These are phyloP conservation scores for Myripristis murdjan DNA, from an alignment of 2,797 vertebrate species.

Conservation along the genomic window DNA sequence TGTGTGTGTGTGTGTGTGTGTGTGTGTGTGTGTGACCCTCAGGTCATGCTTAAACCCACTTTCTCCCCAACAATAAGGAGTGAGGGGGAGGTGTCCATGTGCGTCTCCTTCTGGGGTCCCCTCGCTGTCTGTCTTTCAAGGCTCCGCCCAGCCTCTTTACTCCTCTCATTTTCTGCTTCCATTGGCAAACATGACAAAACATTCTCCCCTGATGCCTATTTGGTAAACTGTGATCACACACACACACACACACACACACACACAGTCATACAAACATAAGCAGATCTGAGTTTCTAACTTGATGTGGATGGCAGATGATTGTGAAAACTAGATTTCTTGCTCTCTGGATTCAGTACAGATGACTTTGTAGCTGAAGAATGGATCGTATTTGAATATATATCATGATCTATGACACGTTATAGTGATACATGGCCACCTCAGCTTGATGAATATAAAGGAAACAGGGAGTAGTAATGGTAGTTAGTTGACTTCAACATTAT, in stretches of 20 bases:
- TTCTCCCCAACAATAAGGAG: conserved; percentile 66
- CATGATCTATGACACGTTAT: too few relatives aligned
- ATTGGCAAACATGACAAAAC: conserved; percentile 18
- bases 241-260: background rate
- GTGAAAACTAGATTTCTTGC: too few relatives aligned
- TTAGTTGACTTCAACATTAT: too few relatives aligned
- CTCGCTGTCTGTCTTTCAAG: conserved; percentile 53
- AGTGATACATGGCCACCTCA: too few relatives aligned
- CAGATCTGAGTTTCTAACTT: too few relatives aligned
- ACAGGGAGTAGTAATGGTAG: too few relatives aligned
- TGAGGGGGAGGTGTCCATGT: conserved; percentile 57
- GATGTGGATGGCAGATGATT: too few relatives aligned
- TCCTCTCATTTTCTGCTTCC: conserved; percentile 12
- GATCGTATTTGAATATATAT: too few relatives aligned
- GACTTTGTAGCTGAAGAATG: too few relatives aligned
- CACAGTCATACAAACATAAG: background rate
- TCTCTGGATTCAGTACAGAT: too few relatives aligned
- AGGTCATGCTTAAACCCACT: conserved; percentile 78
- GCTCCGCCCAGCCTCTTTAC: conserved; percentile 39
- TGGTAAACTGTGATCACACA: background rate
- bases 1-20: conserved; percentile 34
- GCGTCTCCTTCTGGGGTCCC: conserved; percentile 38
- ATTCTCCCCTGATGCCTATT: background rate
- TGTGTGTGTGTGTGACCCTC: conserved; percentile 56
- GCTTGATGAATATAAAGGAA: too few relatives aligned